Conservation (phyloP, 2,888 invertebrate species). For the Lapara coniferarum region DNA sequence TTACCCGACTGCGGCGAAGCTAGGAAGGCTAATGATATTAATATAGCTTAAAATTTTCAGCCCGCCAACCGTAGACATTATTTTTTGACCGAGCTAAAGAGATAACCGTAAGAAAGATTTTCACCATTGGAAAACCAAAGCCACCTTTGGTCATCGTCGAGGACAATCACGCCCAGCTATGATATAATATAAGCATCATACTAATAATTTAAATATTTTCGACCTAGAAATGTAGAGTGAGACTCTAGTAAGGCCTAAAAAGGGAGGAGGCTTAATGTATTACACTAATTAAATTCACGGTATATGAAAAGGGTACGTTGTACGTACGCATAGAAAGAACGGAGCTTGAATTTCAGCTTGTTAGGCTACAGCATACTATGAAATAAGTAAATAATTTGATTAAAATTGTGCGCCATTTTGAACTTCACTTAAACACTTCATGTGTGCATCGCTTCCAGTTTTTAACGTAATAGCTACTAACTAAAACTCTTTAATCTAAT, state of each 20-base stretch:
- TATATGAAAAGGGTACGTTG: neutral
- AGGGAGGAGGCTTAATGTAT: neutral
- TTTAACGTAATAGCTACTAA: neutral
- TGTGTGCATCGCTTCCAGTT: slow-evolving; percentile 27
- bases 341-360: neutral
- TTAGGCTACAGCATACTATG: neutral
- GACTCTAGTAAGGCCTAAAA: neutral
- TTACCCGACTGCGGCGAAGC: too few species aligned
- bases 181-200: too few species aligned
- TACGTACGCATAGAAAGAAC: slow-evolving; percentile 15
- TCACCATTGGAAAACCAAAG: too few species aligned
- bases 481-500: neutral
- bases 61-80: too few species aligned
- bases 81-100: too few species aligned
- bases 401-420: slow-evolving; percentile 19
- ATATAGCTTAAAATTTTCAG: too few species aligned
- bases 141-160: too few species aligned
- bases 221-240: too few species aligned
- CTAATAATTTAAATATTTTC: too few species aligned
- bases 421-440: neutral
- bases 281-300: slow-evolving; percentile 5
- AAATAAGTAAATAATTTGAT: slow-evolving; percentile 14
- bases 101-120: too few species aligned
- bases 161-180: too few species aligned
- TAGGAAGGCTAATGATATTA: too few species aligned